phyloP scores from a whole-genome alignment of 2,113 vertebrate genomes.

The Coracopsis vasa region DNA sequence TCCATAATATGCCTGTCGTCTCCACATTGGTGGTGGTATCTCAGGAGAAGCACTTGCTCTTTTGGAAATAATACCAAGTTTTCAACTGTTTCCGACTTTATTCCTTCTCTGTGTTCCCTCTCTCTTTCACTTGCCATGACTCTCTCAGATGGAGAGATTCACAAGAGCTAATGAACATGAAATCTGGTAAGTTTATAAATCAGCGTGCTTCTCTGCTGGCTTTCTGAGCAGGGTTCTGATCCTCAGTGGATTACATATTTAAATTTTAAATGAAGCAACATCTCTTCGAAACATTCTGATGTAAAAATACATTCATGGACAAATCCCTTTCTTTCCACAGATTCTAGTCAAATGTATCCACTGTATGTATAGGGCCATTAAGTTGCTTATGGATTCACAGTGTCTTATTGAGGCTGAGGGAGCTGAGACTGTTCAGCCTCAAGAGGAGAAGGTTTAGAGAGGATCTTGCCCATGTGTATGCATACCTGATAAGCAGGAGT shows the following conservation, averaged over 20 bases:
- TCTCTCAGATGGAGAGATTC: background rate
- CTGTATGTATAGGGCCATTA: background rate
- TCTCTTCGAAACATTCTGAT: background rate
- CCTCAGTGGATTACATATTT: background rate
- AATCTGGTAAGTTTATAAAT: background rate
- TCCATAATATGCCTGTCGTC: background rate
- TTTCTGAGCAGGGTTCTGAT: background rate
- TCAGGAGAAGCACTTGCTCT: background rate
- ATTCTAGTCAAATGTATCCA: background rate
- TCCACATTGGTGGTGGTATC: background rate
- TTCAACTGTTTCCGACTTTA: background rate
- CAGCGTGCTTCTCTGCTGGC: background rate
- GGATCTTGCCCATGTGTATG: background rate
- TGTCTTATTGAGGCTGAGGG: background rate
- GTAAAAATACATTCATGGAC: background rate
- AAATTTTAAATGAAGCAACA: background rate
- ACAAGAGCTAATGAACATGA: background rate
- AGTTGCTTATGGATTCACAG: background rate
- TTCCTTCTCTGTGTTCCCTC: background rate
- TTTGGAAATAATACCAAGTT: background rate
- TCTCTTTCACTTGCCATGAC: accelerated
- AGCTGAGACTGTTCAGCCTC: background rate
- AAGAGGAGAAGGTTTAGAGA: background rate
- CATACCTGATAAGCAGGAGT: background rate
- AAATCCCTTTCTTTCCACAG: background rate